Percentiles rank a stretch among this genome's conserved stretches.
These are phyloP conservation scores for Ectemnius cavifrons DNA, from an alignment of 2,888 invertebrate species.

Conservation along the genomic window DNA sequence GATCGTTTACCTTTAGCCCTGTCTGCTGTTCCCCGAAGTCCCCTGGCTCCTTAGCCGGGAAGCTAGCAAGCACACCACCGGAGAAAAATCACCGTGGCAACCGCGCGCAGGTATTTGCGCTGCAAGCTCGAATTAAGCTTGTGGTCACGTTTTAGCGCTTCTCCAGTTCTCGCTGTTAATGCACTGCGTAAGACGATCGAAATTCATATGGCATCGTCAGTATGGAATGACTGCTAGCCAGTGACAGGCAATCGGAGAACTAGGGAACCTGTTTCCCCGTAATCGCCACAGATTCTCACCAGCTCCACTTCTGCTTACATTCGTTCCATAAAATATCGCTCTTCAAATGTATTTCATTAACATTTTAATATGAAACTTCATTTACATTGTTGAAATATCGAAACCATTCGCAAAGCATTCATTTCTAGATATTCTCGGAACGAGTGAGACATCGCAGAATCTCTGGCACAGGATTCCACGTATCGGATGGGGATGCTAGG, in stretches of 20 bases:
- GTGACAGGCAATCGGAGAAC: background rate
- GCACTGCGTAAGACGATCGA: background rate
- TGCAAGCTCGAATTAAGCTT: background rate
- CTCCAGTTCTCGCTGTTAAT: slow-evolving; percentile 4
- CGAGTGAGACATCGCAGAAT: no score
- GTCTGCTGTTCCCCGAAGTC: background rate
- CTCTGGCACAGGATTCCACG: background rate
- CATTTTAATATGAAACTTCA: no score
- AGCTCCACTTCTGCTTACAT: no score
- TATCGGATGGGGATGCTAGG: slow-evolving; percentile 7
- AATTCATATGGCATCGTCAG: background rate
- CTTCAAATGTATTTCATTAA: no score
- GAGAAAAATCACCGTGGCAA: background rate
- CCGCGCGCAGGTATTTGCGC: background rate
- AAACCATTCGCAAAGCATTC: no score
- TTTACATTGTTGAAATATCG: no score
- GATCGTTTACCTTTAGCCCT: slow-evolving; percentile 5
- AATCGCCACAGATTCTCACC: background rate
- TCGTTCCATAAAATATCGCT: no score
- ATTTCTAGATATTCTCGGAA: no score
- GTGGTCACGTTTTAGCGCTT: slow-evolving; percentile 5
- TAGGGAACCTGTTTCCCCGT: slow-evolving; percentile 5
- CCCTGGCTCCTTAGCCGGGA: background rate
- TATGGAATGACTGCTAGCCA: background rate
- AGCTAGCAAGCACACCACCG: no score